Percentiles rank a stretch among this genome's conserved stretches.
Conservation (phyloP, 2,888 invertebrate genomes). For the Dolomedes plantarius region DNA sequence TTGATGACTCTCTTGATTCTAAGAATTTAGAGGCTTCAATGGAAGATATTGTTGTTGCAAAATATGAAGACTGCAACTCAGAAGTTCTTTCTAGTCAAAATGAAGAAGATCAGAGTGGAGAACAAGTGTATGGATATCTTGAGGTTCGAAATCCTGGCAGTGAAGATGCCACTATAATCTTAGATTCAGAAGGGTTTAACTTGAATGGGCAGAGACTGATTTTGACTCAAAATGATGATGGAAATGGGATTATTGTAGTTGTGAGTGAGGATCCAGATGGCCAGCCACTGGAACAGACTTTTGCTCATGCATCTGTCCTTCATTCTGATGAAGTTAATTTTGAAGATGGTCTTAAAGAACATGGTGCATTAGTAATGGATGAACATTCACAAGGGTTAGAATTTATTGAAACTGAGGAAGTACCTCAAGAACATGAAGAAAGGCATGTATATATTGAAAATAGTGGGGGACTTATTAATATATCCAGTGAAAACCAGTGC, state of each 20-base stretch:
- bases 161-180: constrained; percentile 16
- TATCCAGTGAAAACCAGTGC: background rate
- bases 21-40: background rate
- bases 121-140: constrained; percentile 3
- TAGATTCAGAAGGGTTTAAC: background rate
- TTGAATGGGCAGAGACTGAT: background rate
- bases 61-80: background rate
- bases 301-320: background rate
- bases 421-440: background rate
- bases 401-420: constrained; percentile 5
- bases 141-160: background rate
- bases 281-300: background rate
- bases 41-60: background rate
- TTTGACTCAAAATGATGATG: background rate
- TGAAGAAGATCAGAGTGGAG: constrained; percentile 3
- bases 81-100: background rate
- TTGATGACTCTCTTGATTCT: background rate
- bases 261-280: background rate
- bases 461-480: background rate
- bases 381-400: background rate
- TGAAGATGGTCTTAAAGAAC: background rate
- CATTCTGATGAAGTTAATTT: background rate
- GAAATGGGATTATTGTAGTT: background rate
- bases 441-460: constrained; percentile 4
- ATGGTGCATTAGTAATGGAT: background rate